Evolutionary conservation across 2,888 invertebrate species (phyloP).

Genomic region (Yponomeuta evonymella): DNA sequence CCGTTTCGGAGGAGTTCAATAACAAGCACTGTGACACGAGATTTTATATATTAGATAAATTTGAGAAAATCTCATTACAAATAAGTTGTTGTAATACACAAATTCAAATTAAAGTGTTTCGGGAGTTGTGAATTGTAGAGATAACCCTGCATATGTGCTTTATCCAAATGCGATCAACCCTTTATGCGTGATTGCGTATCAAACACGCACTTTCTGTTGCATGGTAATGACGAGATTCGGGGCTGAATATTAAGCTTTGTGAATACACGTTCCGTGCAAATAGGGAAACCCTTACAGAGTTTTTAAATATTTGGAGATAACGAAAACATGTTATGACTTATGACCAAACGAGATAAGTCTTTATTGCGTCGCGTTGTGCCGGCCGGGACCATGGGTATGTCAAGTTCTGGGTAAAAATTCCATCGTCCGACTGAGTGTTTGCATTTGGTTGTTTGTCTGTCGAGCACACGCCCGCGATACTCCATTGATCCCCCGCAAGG

Average conservation of each 20-base stretch:
- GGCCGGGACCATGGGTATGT: neutral
- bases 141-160: no score
- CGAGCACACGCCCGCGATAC: neutral
- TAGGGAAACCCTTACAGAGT: neutral
- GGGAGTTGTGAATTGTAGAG: no score
- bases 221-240: no score
- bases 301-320: neutral
- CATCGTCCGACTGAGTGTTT: neutral
- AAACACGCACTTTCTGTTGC: no score
- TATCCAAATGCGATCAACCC: no score
- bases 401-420: neutral
- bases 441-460: neutral
- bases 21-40: no score
- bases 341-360: neutral
- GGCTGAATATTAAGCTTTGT: neutral
- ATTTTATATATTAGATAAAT: no score
- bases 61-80: no score
- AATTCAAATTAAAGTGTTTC: no score
- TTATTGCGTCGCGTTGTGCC: neutral
- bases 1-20: no score
- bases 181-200: no score
- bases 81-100: no score
- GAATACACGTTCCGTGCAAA: neutral
- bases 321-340: neutral
- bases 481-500: neutral